Evolutionary conservation across 2,888 invertebrate genomes (phyloP), one percentile per base, ranked within the genome.

Genomic region (Cantharis nigra): DNA sequence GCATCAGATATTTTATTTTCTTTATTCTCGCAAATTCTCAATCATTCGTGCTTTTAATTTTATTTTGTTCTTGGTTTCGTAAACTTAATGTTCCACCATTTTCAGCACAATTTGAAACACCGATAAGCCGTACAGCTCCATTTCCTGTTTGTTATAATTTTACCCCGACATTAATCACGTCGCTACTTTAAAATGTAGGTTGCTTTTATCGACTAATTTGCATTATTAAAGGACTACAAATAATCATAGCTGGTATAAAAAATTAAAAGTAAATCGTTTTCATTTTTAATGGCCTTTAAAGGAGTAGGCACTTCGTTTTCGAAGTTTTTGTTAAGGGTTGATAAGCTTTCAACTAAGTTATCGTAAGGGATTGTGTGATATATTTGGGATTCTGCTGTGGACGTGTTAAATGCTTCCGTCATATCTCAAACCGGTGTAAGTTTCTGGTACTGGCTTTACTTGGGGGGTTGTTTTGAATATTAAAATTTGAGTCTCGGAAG

Each of bases 351-450:
- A 49, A 70, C 70, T 18, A 26, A 20, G 71, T 74, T 23, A 20
- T 33, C 74, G 23, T 63, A 26, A 69, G 74, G 63, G 74, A 74
- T 28, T 69, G 28, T n/a, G 49, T 28, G 63, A 18, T 63, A 26
- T 74, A 69, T 69, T 26, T 69, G 69, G 49, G 74, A 74, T 33
- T 64, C 71, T 72, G 72, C 49, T 67, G 65, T 72, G 63, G 69
- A 74, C 74, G 69, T 69, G 74, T 30, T 28, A 28, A 67, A 69
- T 18, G 69, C 26, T 67, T 67, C 20, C 26, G 18, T 67, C 64
- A 49, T 62, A 11, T 73, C 26, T n/a, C 23, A 65, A 26, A 9
- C 23, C 10, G 16, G 69, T 74, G 69, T 67, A 67, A 67, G 65
- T 67, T 67, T 67, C 23, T 20, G 23, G 18, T 23, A 67, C 65